A percentile compares a stretch with the other conserved stretches of the same genome.
Evolutionary conservation across 1,140 invertebrate genomes (phyloP).

Genomic region (Zaprionus lachaisei): DNA sequence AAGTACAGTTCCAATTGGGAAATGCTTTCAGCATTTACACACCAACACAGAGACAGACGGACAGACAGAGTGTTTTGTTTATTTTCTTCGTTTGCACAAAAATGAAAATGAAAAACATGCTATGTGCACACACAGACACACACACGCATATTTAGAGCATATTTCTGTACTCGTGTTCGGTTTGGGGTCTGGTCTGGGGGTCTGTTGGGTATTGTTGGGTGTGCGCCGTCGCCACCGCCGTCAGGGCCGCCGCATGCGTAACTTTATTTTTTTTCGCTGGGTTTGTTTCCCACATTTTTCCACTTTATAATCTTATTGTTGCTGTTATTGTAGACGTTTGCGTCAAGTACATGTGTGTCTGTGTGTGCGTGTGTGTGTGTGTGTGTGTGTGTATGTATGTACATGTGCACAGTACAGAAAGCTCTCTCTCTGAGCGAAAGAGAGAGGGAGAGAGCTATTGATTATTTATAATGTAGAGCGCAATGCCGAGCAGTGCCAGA

Average conservation of each 20-base stretch:
- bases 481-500: neutral
- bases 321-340: slow-evolving; percentile 18
- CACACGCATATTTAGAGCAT: slow-evolving; percentile 11
- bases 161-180: neutral
- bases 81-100: slow-evolving; percentile 6
- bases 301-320: slow-evolving; percentile 47
- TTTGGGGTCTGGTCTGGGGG: slow-evolving; percentile 1
- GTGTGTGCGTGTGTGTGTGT: neutral
- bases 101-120: neutral
- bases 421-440: slow-evolving; percentile 1
- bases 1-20: slow-evolving; percentile 73
- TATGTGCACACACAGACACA: neutral
- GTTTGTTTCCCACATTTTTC: slow-evolving; percentile 19
- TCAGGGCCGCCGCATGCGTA: slow-evolving; percentile 67
- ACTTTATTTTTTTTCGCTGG: slow-evolving; percentile 41
- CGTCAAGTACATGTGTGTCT: slow-evolving; percentile 38
- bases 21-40: slow-evolving; percentile 17
- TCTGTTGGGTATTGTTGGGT: slow-evolving; percentile 19
- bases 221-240: slow-evolving; percentile 61
- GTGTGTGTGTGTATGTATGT: neutral
- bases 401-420: slow-evolving; percentile 8
- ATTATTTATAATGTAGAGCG: slow-evolving; percentile 51
- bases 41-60: neutral
- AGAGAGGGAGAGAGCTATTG: slow-evolving; percentile 37
- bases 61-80: neutral